These are phyloP conservation scores for Deilephila elpenor DNA, from an alignment of 2,888 invertebrate species.

Conservation along the genomic window DNA sequence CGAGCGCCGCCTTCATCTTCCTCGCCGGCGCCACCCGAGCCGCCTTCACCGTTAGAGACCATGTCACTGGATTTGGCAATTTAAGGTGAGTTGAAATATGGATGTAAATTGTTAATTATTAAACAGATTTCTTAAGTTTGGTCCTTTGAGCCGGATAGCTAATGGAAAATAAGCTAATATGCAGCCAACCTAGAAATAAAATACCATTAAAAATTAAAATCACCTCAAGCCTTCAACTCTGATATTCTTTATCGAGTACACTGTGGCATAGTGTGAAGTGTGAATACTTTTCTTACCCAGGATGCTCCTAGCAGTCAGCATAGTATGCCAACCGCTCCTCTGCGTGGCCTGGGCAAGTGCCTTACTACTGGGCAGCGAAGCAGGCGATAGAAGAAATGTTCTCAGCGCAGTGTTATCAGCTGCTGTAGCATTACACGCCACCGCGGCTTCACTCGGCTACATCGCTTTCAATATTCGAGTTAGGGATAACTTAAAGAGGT, in stretches of 20 bases:
- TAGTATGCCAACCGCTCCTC: slow-evolving; percentile 93
- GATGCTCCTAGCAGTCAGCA: slow-evolving; percentile 93
- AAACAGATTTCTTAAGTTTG: background rate
- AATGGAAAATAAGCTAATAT: too few relatives aligned
- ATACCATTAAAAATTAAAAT: too few relatives aligned
- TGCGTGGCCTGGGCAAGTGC: slow-evolving; percentile 92
- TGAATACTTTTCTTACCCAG: slow-evolving; percentile 63
- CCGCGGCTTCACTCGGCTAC: slow-evolving; percentile 93
- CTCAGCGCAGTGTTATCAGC: slow-evolving; percentile 91
- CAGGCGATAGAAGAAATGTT: slow-evolving; percentile 86
- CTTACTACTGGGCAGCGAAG: slow-evolving; percentile 86
- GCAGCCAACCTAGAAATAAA: too few relatives aligned
- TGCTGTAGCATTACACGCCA: slow-evolving; percentile 91
- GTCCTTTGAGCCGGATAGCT: background rate
- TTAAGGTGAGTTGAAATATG: slow-evolving; percentile 79
- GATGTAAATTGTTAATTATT: too few relatives aligned
- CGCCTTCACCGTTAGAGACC: slow-evolving; percentile 95
- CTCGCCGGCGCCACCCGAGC: slow-evolving; percentile 94
- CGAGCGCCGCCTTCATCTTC: slow-evolving; percentile 90
- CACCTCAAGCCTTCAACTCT: too few relatives aligned
- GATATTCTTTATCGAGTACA: too few relatives aligned
- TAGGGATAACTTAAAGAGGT: slow-evolving; percentile 88
- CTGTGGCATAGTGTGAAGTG: too few relatives aligned
- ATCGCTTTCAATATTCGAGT: slow-evolving; percentile 95
- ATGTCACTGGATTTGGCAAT: slow-evolving; percentile 94